Percentiles rank a stretch among this genome's conserved stretches.
phyloP scores from a whole-genome alignment of 2,888 invertebrate species.

The Chalcosyrphus nemorum region DNA sequence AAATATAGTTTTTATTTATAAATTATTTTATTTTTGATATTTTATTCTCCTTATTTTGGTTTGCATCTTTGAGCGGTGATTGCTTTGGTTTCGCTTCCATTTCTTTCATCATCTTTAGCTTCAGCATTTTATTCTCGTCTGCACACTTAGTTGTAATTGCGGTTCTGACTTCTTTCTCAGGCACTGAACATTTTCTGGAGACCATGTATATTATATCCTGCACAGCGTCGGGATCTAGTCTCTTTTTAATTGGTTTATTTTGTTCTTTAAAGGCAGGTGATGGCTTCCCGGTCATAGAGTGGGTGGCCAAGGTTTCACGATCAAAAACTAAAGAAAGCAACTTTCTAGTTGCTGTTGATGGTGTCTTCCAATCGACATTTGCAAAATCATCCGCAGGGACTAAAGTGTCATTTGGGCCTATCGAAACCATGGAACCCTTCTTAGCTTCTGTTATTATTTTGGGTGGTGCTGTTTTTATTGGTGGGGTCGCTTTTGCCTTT shows the following conservation, averaged over 20 bases:
- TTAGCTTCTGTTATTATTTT: too few relatives aligned
- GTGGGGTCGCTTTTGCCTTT: too few relatives aligned
- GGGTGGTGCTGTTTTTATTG: too few relatives aligned
- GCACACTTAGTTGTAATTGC: slow-evolving; percentile 86
- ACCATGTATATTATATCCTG: slow-evolving; percentile 85
- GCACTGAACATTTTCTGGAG: slow-evolving; percentile 83
- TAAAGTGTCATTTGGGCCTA: slow-evolving; percentile 82
- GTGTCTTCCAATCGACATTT: slow-evolving; percentile 83
- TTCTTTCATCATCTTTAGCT: slow-evolving; percentile 76
- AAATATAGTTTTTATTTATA: too few relatives aligned
- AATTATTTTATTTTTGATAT: too few relatives aligned
- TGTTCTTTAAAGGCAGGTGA: slow-evolving; percentile 83
- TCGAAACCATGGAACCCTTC: slow-evolving; percentile 75
- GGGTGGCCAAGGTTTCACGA: slow-evolving; percentile 84
- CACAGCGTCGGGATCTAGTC: slow-evolving; percentile 83
- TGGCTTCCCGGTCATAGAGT: slow-evolving; percentile 85
- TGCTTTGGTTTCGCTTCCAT: too few relatives aligned
- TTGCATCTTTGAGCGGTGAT: too few relatives aligned
- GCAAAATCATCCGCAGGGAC: slow-evolving; percentile 81
- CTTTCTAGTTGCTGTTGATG: slow-evolving; percentile 84
- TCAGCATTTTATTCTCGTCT: slow-evolving; percentile 85
- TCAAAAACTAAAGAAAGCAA: slow-evolving; percentile 84
- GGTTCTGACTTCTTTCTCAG: slow-evolving; percentile 84
- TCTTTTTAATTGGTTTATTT: slow-evolving; percentile 79
- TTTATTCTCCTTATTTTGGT: too few relatives aligned